Evolutionary conservation across 1,140 invertebrate genomes (phyloP).

Genomic region (Drosophila equinoxialis): DNA sequence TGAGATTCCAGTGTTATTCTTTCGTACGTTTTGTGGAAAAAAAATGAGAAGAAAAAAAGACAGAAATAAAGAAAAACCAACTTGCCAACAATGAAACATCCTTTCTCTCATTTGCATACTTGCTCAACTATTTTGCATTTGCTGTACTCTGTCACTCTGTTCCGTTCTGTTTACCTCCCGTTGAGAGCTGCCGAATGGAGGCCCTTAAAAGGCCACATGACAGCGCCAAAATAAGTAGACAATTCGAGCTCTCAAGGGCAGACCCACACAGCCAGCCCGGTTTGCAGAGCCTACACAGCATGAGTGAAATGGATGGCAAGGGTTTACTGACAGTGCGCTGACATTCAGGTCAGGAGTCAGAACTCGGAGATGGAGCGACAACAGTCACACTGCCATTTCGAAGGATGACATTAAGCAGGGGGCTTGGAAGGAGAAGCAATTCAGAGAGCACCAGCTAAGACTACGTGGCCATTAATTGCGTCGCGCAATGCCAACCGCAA

Average conservation of each 20-base stretch:
- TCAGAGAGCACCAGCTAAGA: slow-evolving; percentile 8
- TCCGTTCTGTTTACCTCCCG: slow-evolving; percentile 50
- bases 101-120: slow-evolving; percentile 70
- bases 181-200: slow-evolving; percentile 50
- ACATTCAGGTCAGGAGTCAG: slow-evolving; percentile 25
- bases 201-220: slow-evolving; percentile 39
- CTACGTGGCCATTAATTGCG: slow-evolving; percentile 57
- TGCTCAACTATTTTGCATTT: slow-evolving; percentile 72
- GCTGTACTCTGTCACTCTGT: background rate
- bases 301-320: slow-evolving; percentile 36
- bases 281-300: slow-evolving; percentile 15
- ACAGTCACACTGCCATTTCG: slow-evolving; percentile 22
- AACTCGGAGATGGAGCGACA: background rate
- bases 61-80: background rate
- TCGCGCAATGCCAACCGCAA: slow-evolving; percentile 57
- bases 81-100: slow-evolving; percentile 20
- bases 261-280: slow-evolving; percentile 4
- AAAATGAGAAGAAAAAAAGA: background rate
- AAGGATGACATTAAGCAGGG: slow-evolving; percentile 11
- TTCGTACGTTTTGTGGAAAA: slow-evolving; percentile 6
- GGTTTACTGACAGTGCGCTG: slow-evolving; percentile 21
- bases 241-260: slow-evolving; percentile 47
- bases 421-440: background rate
- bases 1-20: slow-evolving; percentile 66
- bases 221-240: slow-evolving; percentile 50